These are phyloP conservation scores for Anolis apletophallus DNA, from an alignment of 2,797 vertebrate species.

Conservation along the genomic window DNA sequence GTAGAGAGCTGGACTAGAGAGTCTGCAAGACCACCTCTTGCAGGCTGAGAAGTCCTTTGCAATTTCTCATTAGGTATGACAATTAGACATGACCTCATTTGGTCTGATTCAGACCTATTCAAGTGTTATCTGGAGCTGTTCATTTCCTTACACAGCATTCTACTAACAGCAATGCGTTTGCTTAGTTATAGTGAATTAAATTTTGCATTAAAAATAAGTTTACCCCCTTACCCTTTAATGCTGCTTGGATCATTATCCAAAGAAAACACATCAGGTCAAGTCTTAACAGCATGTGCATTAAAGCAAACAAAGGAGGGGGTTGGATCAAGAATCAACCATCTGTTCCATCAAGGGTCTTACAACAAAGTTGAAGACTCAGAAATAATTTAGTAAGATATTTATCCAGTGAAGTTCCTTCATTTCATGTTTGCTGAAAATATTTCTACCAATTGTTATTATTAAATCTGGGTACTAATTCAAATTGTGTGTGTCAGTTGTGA, in stretches of 20 bases:
- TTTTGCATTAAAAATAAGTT: background rate
- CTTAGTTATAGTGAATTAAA: constrained; percentile 13
- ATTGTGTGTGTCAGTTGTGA: too few relatives aligned
- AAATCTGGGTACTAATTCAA: background rate
- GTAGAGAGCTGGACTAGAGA: background rate
- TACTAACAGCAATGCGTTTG: background rate
- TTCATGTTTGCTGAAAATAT: constrained; percentile 39
- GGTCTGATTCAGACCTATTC: background rate
- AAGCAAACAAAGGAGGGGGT: constrained; percentile 51
- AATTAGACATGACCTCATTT: background rate
- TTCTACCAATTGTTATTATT: constrained; percentile 24
- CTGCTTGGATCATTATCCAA: constrained; percentile 72
- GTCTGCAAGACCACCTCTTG: background rate
- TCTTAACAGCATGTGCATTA: constrained; percentile 76
- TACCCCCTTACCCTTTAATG: constrained; percentile 43
- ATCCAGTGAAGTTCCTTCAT: constrained; percentile 32
- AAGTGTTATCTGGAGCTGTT: background rate
- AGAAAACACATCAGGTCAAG: constrained; percentile 73
- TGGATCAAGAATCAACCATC: constrained; percentile 70
- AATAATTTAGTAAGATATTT: constrained; percentile 35
- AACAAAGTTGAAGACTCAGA: constrained; percentile 41
- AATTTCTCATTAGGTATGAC: background rate
- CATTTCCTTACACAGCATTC: background rate
- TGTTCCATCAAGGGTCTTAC: constrained; percentile 71
- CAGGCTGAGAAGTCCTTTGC: too few relatives aligned